Conservation (phyloP, 2,113 vertebrate species). For the Hyperopisus bebe region DNA sequence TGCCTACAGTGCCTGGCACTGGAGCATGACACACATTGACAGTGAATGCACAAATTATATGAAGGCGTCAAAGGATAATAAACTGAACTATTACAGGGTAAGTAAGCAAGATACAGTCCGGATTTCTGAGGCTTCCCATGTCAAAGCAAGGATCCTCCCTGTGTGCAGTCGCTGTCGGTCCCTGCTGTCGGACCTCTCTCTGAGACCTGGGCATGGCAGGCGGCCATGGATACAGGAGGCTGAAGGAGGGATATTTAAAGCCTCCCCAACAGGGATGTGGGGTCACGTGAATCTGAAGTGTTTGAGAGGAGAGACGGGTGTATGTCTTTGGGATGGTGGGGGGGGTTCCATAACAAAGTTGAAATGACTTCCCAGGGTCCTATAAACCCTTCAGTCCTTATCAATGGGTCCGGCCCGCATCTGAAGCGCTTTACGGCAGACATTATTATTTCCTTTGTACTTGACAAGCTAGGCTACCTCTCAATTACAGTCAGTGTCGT, state of each 20-base stretch:
- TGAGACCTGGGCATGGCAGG: constrained; percentile 39
- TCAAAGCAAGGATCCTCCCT: background rate
- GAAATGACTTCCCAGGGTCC: constrained; percentile 40
- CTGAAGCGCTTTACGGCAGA: constrained; percentile 47
- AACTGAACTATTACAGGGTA: background rate
- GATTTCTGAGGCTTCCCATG: background rate
- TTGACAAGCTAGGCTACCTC: constrained; percentile 54
- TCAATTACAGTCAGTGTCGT: constrained; percentile 45
- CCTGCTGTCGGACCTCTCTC: background rate
- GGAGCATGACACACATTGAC: background rate
- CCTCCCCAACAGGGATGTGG: constrained; percentile 23
- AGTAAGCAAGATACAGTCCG: background rate
- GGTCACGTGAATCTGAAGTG: constrained; percentile 20
- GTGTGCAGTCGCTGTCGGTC: background rate
- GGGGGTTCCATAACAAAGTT: constrained; percentile 50
- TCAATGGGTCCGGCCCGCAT: constrained; percentile 44
- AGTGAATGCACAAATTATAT: background rate
- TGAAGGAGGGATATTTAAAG: constrained; percentile 45
- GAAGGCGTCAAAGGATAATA: background rate
- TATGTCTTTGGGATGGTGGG: constrained; percentile 14
- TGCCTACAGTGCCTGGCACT: background rate
- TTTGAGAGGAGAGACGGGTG: background rate
- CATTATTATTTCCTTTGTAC: constrained; percentile 41
- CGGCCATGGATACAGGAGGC: constrained; percentile 38
- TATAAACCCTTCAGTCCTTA: constrained; percentile 40